Conservation (phyloP, 37 sponge, comb jelly and placozoan genomes). For the Theonella swinhoei region DNA sequence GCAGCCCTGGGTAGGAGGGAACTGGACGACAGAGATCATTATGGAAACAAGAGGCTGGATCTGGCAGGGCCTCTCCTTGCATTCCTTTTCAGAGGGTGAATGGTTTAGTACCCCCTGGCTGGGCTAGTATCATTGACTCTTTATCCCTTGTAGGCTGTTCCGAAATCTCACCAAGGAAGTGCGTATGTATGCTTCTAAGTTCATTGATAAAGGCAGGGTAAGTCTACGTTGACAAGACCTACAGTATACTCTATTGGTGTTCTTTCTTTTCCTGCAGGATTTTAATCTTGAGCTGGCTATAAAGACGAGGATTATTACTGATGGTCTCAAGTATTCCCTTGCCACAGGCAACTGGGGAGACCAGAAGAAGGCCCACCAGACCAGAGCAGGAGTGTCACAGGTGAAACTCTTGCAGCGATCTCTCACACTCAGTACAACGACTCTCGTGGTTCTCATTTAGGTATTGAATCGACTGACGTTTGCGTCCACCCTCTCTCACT, state of each 20-base stretch:
- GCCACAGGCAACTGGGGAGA: slow-evolving; percentile 99
- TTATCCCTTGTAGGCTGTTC: slow-evolving; percentile 76
- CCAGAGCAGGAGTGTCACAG: slow-evolving; percentile 98
- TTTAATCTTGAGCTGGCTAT: slow-evolving; percentile 97
- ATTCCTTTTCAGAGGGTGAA: slow-evolving; percentile 95
- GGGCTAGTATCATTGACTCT: background rate
- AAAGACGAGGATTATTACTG: slow-evolving; percentile 92
- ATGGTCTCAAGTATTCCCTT: slow-evolving; percentile 97
- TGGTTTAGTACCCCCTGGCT: background rate
- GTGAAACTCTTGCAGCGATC: slow-evolving; percentile 13
- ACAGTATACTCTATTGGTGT: background rate
- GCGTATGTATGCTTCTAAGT: slow-evolving; percentile 93
- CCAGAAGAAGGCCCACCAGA: slow-evolving; percentile 99
- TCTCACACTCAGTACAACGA: background rate
- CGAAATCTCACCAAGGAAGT: slow-evolving; percentile 98
- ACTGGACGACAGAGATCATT: slow-evolving; percentile 99
- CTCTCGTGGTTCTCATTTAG: slow-evolving; percentile 10
- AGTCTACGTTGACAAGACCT: slow-evolving; percentile 11
- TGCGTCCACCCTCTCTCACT: slow-evolving; percentile 96
- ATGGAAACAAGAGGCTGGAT: slow-evolving; percentile 99
- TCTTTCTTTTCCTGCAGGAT: slow-evolving; percentile 59
- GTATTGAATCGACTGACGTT: slow-evolving; percentile 98
- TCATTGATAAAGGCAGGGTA: slow-evolving; percentile 94
- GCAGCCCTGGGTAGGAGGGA: slow-evolving; percentile 96
- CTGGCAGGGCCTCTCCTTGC: slow-evolving; percentile 98